Base-by-base conservation (phyloP, 1,140 invertebrate genomes). In the Acromyrmex heyeri region DNA sequence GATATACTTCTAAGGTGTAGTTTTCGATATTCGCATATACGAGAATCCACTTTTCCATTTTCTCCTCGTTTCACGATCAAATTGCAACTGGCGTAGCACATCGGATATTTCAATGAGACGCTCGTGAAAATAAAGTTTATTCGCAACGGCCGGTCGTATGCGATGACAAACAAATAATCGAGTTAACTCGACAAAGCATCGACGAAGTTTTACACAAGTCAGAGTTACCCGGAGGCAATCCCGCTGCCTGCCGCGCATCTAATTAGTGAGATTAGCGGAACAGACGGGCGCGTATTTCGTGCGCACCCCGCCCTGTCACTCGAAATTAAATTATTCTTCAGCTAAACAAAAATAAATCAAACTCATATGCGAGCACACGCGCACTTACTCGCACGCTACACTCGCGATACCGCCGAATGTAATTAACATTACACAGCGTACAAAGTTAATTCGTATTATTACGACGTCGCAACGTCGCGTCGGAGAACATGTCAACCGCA, bases 251-350 rank as follows among this genome's bases (percentile, higher is more conserved):
- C 24, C 75, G 12, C 67, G 24, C 48, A 50, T 82, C 76, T 90
- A 90, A 90, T 90, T 90, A 89, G 24, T 27, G 76, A 73, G 75
- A 78, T 57, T 67, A 78, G 48, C 21, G 62, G 12, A 75, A 61
- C 55, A 24, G 62, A 10, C 12, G 48, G 55, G 7, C 34, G 48
- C 30, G 48, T 53, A 27, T 55, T 85, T 64, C 24, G 82, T 57
- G 27, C 38, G 55, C 67, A 18, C 21, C 30, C 2, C 48, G 0
- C 55, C 12, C 21, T 48, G 48, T 34, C 5, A 55, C 62, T 65
- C n/a, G 59, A 61, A 34, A 53, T 89, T 73, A 64, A 88, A 86
- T 88, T 73, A 77, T 86, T 73, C 53, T 69, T 59, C 24, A 38
- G 44, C 57, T 48, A 38, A 27, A 44, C 21, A 85, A 85, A 67